A percentile compares a stretch with the other conserved stretches of the same genome.
phyloP scores from a whole-genome alignment of 2,113 vertebrate species.

The Dryoscopus gambensis region DNA sequence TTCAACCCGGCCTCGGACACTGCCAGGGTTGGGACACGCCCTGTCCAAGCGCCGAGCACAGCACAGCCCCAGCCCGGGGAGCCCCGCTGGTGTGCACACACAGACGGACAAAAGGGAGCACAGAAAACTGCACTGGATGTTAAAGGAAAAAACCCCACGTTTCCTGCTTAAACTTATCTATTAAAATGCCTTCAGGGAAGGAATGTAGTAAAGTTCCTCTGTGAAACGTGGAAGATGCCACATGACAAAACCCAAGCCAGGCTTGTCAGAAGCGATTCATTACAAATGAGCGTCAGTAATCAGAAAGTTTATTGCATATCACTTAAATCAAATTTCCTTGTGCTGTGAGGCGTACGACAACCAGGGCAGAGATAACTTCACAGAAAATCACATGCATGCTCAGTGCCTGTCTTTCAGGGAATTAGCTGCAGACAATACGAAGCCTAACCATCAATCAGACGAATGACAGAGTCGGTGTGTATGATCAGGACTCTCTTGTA shows the following conservation, averaged over 20 bases:
- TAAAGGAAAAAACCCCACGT: rapidly evolving
- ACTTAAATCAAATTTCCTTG: background rate
- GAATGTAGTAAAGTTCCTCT: background rate
- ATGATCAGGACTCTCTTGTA: background rate
- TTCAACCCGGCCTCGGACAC: background rate
- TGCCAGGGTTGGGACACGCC: rapidly evolving
- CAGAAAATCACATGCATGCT: background rate
- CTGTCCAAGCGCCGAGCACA: background rate
- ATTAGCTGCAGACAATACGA: conserved; percentile 23
- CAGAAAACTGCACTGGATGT: background rate
- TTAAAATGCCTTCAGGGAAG: background rate
- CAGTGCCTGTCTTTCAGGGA: background rate
- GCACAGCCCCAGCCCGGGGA: background rate
- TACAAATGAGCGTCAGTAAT: background rate
- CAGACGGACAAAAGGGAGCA: background rate
- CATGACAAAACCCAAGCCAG: background rate
- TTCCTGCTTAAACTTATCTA: background rate
- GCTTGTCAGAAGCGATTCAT: background rate
- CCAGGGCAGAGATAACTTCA: background rate
- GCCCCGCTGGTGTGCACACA: background rate
- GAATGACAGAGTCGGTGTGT: background rate
- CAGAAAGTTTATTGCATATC: background rate
- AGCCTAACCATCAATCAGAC: background rate
- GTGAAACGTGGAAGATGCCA: background rate
- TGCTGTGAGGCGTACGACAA: background rate